These are phyloP conservation scores for Tribolium castaneum DNA, from an alignment of 1,140 invertebrate species.

Conservation along the genomic window DNA sequence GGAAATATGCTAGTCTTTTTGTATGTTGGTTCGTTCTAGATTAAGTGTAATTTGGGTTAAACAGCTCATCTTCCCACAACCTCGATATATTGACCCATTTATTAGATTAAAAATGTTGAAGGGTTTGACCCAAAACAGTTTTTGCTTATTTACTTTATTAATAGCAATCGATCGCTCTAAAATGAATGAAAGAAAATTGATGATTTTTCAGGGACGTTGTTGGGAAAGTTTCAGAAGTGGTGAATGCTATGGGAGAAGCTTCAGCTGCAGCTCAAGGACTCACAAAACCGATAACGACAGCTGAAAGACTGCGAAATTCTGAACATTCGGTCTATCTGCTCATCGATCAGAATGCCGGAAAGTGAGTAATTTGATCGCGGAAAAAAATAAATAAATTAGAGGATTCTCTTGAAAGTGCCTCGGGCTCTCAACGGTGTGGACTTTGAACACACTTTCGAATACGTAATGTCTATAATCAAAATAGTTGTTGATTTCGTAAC, in stretches of 20 bases:
- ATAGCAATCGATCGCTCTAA: neutral
- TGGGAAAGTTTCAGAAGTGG: slow-evolving; percentile 71
- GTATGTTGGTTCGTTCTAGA: neutral
- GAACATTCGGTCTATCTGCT: slow-evolving; percentile 77
- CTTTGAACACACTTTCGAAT: neutral
- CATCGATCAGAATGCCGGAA: slow-evolving; percentile 66
- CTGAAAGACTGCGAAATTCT: slow-evolving; percentile 74
- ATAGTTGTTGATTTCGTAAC: neutral
- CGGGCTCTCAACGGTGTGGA: no score
- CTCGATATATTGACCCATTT: neutral
- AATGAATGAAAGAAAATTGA: neutral
- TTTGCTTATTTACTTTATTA: neutral
- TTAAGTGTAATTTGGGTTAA: neutral
- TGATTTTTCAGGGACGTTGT: slow-evolving; percentile 70
- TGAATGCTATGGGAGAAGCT: slow-evolving; percentile 77
- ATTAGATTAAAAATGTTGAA: neutral
- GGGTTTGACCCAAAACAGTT: no score
- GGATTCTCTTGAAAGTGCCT: no score
- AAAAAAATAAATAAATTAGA: no score
- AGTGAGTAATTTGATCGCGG: slow-evolving; percentile 47
- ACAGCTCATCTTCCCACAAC: neutral
- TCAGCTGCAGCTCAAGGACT: slow-evolving; percentile 82
- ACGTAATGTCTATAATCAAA: neutral
- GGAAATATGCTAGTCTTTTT: neutral
- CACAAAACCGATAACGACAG: slow-evolving; percentile 76